phyloP scores from a whole-genome alignment of 2,113 vertebrate species.

The Nesospiza acunhae region DNA sequence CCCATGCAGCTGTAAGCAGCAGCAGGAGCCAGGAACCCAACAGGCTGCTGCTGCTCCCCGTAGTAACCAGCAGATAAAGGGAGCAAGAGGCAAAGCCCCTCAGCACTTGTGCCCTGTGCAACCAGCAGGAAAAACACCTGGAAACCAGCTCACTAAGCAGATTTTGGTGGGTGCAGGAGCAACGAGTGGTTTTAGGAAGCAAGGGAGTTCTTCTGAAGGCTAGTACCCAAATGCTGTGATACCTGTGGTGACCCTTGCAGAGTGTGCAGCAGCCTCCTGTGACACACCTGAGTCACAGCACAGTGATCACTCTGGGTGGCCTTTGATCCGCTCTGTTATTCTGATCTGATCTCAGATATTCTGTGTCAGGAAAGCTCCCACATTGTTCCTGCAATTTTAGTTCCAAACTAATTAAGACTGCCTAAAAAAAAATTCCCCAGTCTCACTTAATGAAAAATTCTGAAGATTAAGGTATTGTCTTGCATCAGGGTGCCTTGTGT shows the following conservation, averaged over 20 bases:
- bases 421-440: neutral
- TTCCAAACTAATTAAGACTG: neutral
- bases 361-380: neutral
- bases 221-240: neutral
- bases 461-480: neutral
- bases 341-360: neutral
- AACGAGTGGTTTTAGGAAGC: neutral
- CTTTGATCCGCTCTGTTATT: neutral
- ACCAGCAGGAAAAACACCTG: neutral
- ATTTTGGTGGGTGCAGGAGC: neutral
- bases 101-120: neutral
- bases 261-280: neutral
- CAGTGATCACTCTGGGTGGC: neutral
- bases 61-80: neutral
- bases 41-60: neutral
- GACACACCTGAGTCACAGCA: neutral
- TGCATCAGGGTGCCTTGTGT: neutral
- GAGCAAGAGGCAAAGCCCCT: fast-evolving
- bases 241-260: neutral
- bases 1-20: neutral
- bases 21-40: neutral
- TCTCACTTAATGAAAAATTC: neutral
- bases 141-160: neutral
- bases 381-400: neutral
- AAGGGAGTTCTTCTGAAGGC: neutral